A percentile compares a stretch with the other conserved stretches of the same genome.
Evolutionary conservation across 2,888 invertebrate genomes (phyloP).

Genomic region (Epinotia bilunana): DNA sequence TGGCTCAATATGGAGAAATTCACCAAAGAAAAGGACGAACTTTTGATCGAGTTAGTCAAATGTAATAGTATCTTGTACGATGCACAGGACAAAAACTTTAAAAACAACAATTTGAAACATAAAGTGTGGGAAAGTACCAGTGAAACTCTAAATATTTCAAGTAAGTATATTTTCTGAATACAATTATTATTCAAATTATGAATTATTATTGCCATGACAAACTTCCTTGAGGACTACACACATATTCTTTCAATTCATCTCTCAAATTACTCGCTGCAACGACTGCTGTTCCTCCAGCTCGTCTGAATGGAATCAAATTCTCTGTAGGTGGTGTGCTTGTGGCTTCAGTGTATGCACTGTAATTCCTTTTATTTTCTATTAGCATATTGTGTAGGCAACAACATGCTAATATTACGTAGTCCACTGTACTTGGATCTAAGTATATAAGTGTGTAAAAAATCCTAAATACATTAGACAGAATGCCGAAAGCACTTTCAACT

Average conservation of each 20-base stretch:
- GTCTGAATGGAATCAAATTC: not conserved
- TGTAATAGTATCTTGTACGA: no score
- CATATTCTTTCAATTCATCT: not conserved
- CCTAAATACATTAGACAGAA: conserved; percentile 1
- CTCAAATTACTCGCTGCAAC: not conserved
- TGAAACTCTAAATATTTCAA: no score
- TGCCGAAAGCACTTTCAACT: no score
- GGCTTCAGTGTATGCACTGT: not conserved
- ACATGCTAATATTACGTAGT: not conserved
- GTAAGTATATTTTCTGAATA: no score
- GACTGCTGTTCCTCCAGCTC: not conserved
- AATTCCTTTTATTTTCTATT: not conserved
- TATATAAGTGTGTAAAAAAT: not conserved
- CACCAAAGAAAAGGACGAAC: no score
- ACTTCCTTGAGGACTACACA: not conserved
- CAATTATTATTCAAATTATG: no score
- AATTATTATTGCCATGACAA: no score
- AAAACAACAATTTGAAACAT: no score
- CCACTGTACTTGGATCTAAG: not conserved
- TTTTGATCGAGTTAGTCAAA: no score
- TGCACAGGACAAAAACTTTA: no score
- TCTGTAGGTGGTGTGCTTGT: not conserved
- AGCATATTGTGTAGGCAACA: conserved; percentile 1
- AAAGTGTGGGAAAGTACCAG: no score
- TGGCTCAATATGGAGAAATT: no score